phyloP scores from a whole-genome alignment of 2,888 invertebrate species.

The Atethmia centrago region DNA sequence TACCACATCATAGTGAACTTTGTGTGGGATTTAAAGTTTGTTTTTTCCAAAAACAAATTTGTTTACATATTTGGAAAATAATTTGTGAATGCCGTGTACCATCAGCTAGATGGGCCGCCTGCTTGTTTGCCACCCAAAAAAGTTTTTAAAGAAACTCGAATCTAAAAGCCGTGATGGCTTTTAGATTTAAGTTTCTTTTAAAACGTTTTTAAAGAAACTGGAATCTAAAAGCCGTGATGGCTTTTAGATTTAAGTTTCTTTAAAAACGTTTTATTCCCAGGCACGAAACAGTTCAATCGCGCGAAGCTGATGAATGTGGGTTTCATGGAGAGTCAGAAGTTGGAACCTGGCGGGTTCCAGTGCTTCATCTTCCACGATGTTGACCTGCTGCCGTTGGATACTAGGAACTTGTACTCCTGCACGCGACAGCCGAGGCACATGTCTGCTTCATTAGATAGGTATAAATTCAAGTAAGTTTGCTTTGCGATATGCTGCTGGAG shows the following conservation, averaged over 20 bases:
- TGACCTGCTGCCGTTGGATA: constrained; percentile 97
- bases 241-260: no score
- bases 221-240: neutral
- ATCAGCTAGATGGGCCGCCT: no score
- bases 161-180: no score
- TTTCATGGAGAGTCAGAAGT: constrained; percentile 96
- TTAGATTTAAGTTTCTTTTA: no score
- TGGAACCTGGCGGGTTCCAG: constrained; percentile 92
- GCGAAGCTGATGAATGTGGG: constrained; percentile 99
- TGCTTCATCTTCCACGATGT: constrained; percentile 99
- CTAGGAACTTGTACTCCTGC: constrained; percentile 97
- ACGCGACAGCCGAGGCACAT: constrained; percentile 97
- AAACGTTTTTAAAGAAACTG: no score
- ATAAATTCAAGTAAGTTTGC: constrained; percentile 93
- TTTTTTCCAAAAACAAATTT: neutral
- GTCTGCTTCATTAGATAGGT: constrained; percentile 97
- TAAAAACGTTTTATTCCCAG: constrained; percentile 75
- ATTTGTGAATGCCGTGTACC: neutral
- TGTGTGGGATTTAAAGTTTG: no score
- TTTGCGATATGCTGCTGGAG: neutral
- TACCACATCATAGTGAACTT: neutral
- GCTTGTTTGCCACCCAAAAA: neutral
- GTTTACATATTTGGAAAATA: neutral
- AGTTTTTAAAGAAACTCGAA: neutral
- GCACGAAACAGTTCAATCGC: constrained; percentile 95